phyloP scores from a whole-genome alignment of 2,797 vertebrate species.

The Tarsius wallacei region DNA sequence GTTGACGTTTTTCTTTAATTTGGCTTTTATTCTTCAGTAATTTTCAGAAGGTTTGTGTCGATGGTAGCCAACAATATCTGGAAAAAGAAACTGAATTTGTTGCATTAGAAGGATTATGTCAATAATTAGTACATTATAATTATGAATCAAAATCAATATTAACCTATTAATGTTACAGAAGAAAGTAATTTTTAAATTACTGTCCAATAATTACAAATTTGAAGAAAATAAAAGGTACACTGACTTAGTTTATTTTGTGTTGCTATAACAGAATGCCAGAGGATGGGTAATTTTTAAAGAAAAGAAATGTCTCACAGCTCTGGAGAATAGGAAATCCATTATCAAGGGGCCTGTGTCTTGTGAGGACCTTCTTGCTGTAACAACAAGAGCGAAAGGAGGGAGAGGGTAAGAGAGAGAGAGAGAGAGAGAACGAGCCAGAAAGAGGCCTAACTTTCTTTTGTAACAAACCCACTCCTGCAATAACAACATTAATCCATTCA shows the following conservation, averaged over 20 bases:
- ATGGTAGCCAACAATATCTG: not conserved
- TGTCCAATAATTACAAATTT: constrained; percentile 79
- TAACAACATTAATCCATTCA: not conserved
- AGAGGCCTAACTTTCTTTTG: not conserved
- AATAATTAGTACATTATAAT: constrained; percentile 29
- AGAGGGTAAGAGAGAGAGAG: too few relatives aligned
- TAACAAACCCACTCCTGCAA: not conserved
- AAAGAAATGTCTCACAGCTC: not conserved
- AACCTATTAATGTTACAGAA: constrained; percentile 47
- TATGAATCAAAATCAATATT: constrained; percentile 34
- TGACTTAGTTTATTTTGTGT: not conserved
- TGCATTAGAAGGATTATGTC: constrained; percentile 40
- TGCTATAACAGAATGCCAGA: not conserved
- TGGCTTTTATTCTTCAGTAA: not conserved
- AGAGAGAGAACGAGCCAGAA: not conserved
- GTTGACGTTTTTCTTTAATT: constrained; percentile 15
- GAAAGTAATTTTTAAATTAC: not conserved
- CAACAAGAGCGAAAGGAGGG: not conserved
- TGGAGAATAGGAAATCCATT: not conserved
- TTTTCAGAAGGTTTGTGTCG: constrained; percentile 30
- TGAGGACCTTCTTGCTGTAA: not conserved
- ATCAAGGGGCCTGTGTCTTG: not conserved
- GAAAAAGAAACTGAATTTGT: not conserved
- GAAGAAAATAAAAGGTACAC: constrained; percentile 61
- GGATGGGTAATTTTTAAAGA: not conserved